A percentile compares a stretch with the other conserved stretches of the same genome.
Evolutionary conservation across 2,797 vertebrate species (phyloP).

Genomic region (Vultur gryphus): DNA sequence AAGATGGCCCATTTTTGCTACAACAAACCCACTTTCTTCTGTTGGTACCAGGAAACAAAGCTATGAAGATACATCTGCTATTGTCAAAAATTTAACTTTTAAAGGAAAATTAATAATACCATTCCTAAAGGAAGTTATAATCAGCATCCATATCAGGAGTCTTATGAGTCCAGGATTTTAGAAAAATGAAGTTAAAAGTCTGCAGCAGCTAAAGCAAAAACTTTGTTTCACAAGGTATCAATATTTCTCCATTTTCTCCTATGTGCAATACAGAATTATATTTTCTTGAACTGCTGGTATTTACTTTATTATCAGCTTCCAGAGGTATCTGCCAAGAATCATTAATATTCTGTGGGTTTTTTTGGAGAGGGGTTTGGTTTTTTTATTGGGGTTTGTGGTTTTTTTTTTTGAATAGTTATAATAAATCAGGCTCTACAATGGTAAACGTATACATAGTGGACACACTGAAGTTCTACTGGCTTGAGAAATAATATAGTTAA

Average conservation of each 20-base stretch:
- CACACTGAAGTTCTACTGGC: not conserved
- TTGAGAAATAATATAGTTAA: not conserved
- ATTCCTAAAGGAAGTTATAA: not conserved
- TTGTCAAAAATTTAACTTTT: not conserved
- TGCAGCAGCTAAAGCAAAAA: not conserved
- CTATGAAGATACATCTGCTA: not conserved
- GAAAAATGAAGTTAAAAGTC: not conserved
- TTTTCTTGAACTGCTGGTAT: not conserved
- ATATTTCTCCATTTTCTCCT: no score
- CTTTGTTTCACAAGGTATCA: no score
- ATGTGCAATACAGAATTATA: not conserved
- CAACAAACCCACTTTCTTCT: not conserved
- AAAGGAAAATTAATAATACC: not conserved
- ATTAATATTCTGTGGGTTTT: not conserved
- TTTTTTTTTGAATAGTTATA: not conserved
- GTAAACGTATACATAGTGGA: not conserved
- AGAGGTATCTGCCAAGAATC: not conserved
- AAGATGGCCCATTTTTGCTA: not conserved
- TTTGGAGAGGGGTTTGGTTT: not conserved
- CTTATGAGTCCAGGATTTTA: not conserved
- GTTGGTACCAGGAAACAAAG: not conserved
- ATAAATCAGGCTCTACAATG: not conserved
- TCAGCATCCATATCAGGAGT: not conserved
- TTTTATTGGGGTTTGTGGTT: rapidly evolving
- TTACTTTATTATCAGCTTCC: not conserved